Percentiles rank a stretch among this genome's conserved stretches.
phyloP scores from a whole-genome alignment of 2,797 vertebrate species.

The Vultur gryphus region DNA sequence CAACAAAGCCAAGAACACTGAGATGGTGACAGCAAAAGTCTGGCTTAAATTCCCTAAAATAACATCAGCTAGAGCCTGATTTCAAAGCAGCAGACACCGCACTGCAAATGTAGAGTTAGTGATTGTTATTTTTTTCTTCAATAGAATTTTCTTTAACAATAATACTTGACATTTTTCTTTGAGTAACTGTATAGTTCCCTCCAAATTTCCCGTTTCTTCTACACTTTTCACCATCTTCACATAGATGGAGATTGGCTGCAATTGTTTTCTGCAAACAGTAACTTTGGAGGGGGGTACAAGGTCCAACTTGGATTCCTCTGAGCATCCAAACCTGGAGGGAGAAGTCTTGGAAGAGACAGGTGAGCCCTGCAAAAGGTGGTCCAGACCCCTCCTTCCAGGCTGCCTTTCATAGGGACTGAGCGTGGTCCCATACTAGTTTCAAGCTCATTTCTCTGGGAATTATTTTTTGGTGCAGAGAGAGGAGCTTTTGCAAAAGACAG shows the following conservation, averaged over 20 bases:
- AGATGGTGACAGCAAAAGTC: constrained; percentile 27
- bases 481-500: not conserved
- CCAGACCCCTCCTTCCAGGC: not conserved
- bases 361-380: not conserved
- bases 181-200: not conserved
- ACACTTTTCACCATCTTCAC: not conserved
- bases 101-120: not conserved
- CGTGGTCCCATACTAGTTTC: not conserved
- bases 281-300: not conserved
- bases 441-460: not conserved
- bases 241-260: not conserved
- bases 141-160: not conserved
- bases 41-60: constrained; percentile 18
- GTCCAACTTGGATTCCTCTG: not conserved
- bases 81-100: not conserved
- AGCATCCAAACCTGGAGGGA: not conserved
- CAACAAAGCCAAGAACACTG: constrained; percentile 38
- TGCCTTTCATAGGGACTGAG: not conserved
- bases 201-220: not conserved
- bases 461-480: not conserved
- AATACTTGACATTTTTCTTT: not conserved
- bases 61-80: not conserved
- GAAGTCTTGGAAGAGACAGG: not conserved
- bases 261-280: not conserved
- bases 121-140: not conserved